Percentiles rank a stretch among this genome's conserved stretches.
phyloP scores from a whole-genome alignment of 2,797 vertebrate genomes.

The Lates japonicus region DNA sequence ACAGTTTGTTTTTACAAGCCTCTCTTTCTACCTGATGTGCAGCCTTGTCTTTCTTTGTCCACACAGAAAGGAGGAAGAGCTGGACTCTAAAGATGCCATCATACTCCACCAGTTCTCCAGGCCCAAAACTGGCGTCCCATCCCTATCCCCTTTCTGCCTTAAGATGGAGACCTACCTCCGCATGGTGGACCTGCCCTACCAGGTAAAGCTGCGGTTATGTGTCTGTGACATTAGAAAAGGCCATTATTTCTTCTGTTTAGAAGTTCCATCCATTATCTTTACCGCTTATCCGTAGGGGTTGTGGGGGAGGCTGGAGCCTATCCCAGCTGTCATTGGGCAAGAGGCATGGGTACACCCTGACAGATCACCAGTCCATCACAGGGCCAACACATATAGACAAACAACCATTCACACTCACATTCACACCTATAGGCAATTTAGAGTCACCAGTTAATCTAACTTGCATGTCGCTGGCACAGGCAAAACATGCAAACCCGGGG shows the following conservation, averaged over 20 bases:
- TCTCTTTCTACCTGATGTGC: background rate
- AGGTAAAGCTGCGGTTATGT: slow-evolving; percentile 83
- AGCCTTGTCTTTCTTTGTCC: slow-evolving; percentile 24
- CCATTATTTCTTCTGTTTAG: background rate
- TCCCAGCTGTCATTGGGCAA: no score
- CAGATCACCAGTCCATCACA: no score
- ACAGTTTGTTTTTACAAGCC: background rate
- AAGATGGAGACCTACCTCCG: slow-evolving; percentile 99
- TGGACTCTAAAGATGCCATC: slow-evolving; percentile 97
- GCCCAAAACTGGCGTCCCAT: slow-evolving; percentile 93
- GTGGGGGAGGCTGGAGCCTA: no score
- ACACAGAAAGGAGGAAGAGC: slow-evolving; percentile 95
- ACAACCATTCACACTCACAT: no score
- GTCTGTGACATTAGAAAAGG: background rate
- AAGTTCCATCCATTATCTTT: no score
- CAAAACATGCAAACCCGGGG: no score
- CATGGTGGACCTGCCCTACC: slow-evolving; percentile 98
- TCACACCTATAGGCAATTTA: no score
- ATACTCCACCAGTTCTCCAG: slow-evolving; percentile 98
- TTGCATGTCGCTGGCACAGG: no score
- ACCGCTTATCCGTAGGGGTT: no score
- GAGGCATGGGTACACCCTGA: no score
- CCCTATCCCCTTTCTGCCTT: slow-evolving; percentile 97
- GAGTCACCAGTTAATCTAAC: no score
- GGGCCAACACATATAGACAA: no score